A percentile compares a stretch with the other conserved stretches of the same genome.
Conservation (phyloP, 2,888 invertebrate species). For the Deilephila porcellus region DNA sequence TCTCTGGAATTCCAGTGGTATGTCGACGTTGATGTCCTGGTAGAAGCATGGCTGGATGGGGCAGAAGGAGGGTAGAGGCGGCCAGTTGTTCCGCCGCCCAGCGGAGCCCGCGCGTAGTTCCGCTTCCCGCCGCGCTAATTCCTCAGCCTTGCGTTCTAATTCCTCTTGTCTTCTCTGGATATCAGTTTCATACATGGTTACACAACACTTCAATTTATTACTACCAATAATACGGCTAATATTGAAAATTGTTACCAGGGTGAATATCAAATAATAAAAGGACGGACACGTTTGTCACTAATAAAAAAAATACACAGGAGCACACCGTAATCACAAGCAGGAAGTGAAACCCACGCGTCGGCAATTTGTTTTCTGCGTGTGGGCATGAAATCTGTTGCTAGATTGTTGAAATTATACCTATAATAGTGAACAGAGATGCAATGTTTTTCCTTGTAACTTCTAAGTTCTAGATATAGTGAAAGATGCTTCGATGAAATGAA, state of each 20-base stretch:
- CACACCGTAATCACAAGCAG: conserved; percentile 35
- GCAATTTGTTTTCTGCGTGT: conserved; percentile 37
- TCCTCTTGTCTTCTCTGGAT: conserved; percentile 94
- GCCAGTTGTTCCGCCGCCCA: conserved; percentile 97
- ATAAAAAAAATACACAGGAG: conserved; percentile 22
- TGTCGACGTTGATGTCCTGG: conserved; percentile 99
- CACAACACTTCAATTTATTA: not conserved
- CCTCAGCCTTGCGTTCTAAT: conserved; percentile 95
- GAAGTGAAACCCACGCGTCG: conserved; percentile 43
- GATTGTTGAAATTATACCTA: conserved; percentile 18
- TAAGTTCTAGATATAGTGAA: not conserved
- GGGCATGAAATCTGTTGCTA: conserved; percentile 31
- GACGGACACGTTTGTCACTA: not conserved
- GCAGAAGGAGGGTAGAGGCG: conserved; percentile 96
- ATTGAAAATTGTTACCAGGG: not conserved
- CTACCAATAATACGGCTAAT: not conserved
- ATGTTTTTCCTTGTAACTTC: too few relatives aligned
- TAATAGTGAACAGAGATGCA: not conserved
- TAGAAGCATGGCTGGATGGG: conserved; percentile 99
- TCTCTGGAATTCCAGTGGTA: conserved; percentile 98
- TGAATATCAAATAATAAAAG: not conserved
- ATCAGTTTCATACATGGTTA: conserved; percentile 43
- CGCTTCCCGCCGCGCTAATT: conserved; percentile 94
- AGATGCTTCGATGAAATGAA: not conserved
- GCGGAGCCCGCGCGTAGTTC: conserved; percentile 88